Conservation (phyloP, 2,888 invertebrate genomes). For the Ormyrus nitidulus region DNA sequence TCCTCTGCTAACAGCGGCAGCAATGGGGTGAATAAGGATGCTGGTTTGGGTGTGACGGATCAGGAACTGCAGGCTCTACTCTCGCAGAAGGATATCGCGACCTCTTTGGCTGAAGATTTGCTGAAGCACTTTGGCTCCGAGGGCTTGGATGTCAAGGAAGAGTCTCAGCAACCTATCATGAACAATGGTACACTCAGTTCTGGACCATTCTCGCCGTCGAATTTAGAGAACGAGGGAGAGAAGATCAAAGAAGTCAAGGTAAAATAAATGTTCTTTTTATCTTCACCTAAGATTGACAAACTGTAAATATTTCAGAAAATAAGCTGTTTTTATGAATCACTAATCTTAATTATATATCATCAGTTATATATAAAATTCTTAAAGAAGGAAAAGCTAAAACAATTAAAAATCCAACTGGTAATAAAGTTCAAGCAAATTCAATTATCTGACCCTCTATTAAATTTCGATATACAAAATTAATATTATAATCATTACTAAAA, state of each 20-base stretch:
- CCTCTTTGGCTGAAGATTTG: conserved; percentile 91
- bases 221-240: conserved; percentile 66
- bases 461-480: conserved; percentile 79
- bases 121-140: conserved; percentile 89
- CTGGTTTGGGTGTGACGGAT: conserved; percentile 46
- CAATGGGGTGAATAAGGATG: conserved; percentile 37
- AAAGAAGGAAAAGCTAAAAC: conserved; percentile 81
- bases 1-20: conserved; percentile 78
- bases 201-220: conserved; percentile 78
- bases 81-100: conserved; percentile 85
- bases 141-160: conserved; percentile 78
- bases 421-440: conserved; percentile 82
- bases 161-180: conserved; percentile 68
- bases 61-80: conserved; percentile 76
- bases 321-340: no score
- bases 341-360: conserved; percentile 77
- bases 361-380: conserved; percentile 79
- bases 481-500: conserved; percentile 80
- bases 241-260: conserved; percentile 75
- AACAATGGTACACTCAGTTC: conserved; percentile 75
- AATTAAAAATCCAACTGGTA: conserved; percentile 80
- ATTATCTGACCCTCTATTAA: conserved; percentile 80
- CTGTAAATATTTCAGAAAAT: no score
- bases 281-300: no score
- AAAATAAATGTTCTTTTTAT: conserved; percentile 41